Evolutionary conservation across 2,888 invertebrate genomes (phyloP), one percentile per base, ranked within the genome.

Genomic region (Himalopsyche anomala): DNA sequence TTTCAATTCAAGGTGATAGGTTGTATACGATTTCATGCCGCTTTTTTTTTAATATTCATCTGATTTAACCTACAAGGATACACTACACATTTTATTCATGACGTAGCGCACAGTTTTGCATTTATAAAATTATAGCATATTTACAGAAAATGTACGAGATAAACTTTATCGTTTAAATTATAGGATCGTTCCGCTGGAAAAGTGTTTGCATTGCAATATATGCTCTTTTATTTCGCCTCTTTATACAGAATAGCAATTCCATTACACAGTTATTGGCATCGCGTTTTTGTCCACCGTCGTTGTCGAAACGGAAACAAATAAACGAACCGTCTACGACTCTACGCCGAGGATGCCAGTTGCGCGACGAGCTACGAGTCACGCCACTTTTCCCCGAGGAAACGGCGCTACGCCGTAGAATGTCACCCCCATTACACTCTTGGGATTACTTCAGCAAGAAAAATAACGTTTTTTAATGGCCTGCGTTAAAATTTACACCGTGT

Each of bases 311-410:
- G 74, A 74, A 74, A 74, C 74, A 74, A 74, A 74, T 74, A 74
- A 74, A 74, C 19, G 74, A 28, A 36, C 11, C 36, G 74, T 74
- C 80, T 51, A 80, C 83, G 55, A 55, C 54, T 51, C 42, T 9
- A 4, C 17, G 19, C 17, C 79, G 79, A 11, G 79, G 42, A 55
- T 40, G 54, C 80, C 38, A 80, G 79, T 84, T 45, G 51, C 36
- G 69, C 69, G 69, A 69, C 83, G 42, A 54, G 84, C 84, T 80
- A 54, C 79, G 79, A 79, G 79, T 84, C 79, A 84, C 84, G 84
- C 80, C 84, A 84, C 84, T 84, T 84, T 55, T 79, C 55, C 84
- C 54, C 40, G 38, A 55, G 84, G 84, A 84, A 84, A 84, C 79
- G 84, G 80, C 55, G 38, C 84, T 84, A n/a, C 80, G 84, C 80